phyloP scores from a whole-genome alignment of 2,888 invertebrate genomes.

The Stenurella melanura region DNA sequence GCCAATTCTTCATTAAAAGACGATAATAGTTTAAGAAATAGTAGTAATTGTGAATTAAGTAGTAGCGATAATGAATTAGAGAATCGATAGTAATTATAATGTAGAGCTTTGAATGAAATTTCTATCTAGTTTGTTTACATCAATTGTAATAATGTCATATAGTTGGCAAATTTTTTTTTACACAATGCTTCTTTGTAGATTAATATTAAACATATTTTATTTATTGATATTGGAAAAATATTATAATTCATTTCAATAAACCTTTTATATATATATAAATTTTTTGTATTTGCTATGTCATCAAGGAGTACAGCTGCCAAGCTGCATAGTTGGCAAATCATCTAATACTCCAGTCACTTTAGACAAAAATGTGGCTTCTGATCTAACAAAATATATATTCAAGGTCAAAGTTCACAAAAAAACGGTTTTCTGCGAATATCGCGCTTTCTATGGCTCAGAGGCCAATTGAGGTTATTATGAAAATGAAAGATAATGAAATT shows the following conservation, averaged over 20 bases:
- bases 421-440: no score
- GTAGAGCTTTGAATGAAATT: slow-evolving; percentile 17
- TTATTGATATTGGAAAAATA: slow-evolving; percentile 42
- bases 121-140: slow-evolving; percentile 35
- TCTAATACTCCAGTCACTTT: no score
- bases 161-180: slow-evolving; percentile 34
- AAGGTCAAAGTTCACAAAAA: no score
- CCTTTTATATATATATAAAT: slow-evolving; percentile 39
- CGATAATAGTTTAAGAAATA: slow-evolving; percentile 33
- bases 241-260: slow-evolving; percentile 47
- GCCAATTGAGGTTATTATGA: no score
- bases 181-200: slow-evolving; percentile 39
- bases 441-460: no score
- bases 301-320: no score
- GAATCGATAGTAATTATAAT: slow-evolving; percentile 22
- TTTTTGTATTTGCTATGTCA: background rate
- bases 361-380: no score
- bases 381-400: no score
- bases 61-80: slow-evolving; percentile 34
- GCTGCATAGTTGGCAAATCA: no score
- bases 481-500: no score
- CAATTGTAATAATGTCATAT: slow-evolving; percentile 28
- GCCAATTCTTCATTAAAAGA: slow-evolving; percentile 42
- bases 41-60: slow-evolving; percentile 34
- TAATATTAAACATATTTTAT: slow-evolving; percentile 42